A percentile compares a stretch with the other conserved stretches of the same genome.
Evolutionary conservation across 2,888 invertebrate genomes (phyloP).

Genomic region (Tetrapedia diversipes): DNA sequence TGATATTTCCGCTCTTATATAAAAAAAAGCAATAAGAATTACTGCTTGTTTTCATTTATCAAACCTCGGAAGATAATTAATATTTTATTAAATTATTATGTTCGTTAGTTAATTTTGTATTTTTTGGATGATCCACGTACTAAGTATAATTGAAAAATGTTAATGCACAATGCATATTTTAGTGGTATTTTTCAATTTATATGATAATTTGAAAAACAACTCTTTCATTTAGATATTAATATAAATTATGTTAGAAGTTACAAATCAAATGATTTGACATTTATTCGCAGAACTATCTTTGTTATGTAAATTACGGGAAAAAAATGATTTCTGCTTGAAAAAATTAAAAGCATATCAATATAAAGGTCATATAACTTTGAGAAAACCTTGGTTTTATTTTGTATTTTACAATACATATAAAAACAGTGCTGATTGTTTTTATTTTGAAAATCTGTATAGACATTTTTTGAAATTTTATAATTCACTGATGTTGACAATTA

Average conservation of each 20-base stretch:
- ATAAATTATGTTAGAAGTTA: constrained; percentile 21
- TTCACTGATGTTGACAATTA: constrained; percentile 50
- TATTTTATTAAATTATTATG: constrained; percentile 26
- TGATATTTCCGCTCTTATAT: constrained; percentile 49
- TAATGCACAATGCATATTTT: constrained; percentile 59
- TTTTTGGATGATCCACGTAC: constrained; percentile 65
- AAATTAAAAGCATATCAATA: constrained; percentile 43
- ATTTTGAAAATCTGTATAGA: constrained; percentile 36
- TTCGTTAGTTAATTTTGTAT: constrained; percentile 37
- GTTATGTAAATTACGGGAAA: neutral
- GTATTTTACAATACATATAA: constrained; percentile 12
- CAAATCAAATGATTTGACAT: neutral
- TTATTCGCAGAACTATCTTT: constrained; percentile 6
- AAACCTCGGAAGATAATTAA: constrained; percentile 21
- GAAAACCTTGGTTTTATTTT: constrained; percentile 23
- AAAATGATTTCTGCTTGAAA: constrained; percentile 16
- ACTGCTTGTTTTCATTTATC: constrained; percentile 36
- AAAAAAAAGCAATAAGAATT: constrained; percentile 49
- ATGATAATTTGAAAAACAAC: constrained; percentile 22
- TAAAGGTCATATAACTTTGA: constrained; percentile 42
- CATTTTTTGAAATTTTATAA: constrained; percentile 42
- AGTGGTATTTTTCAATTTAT: constrained; percentile 41
- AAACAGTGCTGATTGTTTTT: constrained; percentile 40
- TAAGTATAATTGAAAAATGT: constrained; percentile 43
- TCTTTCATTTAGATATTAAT: constrained; percentile 22